Conservation (phyloP, 2,797 vertebrate genomes). For the Galagoides demidoff region DNA sequence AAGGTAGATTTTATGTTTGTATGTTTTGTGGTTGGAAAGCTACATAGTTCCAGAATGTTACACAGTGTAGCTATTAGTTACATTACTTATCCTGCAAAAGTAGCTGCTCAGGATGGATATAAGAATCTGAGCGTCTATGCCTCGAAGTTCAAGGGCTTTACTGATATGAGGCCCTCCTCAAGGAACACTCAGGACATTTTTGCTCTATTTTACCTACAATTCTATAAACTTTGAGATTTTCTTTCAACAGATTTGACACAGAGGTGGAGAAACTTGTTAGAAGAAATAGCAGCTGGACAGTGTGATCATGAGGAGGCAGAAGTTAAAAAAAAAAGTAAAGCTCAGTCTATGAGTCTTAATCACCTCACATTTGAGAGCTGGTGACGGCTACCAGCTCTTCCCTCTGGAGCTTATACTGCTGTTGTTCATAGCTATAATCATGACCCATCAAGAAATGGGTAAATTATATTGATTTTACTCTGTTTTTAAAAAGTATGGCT, state of each 20-base stretch:
- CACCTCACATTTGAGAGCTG: background rate
- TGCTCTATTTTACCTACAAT: background rate
- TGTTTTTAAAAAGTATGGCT: background rate
- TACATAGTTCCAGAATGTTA: background rate
- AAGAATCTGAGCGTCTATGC: background rate
- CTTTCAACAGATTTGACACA: background rate
- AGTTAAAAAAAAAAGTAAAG: background rate
- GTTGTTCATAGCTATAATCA: background rate
- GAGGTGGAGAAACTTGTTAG: background rate
- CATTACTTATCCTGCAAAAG: background rate
- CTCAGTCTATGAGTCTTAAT: background rate
- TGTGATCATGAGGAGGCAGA: background rate
- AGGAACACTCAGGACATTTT: background rate
- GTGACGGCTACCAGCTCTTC: background rate
- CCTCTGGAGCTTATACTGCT: background rate
- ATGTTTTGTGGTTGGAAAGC: background rate
- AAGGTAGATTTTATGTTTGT: background rate
- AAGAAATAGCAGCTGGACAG: background rate
- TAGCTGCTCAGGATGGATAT: background rate
- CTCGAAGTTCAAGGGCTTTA: background rate
- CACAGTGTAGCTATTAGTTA: too few species aligned
- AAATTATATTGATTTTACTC: too few species aligned
- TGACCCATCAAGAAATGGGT: background rate
- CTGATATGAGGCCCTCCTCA: too few species aligned
- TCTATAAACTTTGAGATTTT: background rate